Conservation (phyloP, 2,797 vertebrate species). For the Hafferia zeledoni region DNA sequence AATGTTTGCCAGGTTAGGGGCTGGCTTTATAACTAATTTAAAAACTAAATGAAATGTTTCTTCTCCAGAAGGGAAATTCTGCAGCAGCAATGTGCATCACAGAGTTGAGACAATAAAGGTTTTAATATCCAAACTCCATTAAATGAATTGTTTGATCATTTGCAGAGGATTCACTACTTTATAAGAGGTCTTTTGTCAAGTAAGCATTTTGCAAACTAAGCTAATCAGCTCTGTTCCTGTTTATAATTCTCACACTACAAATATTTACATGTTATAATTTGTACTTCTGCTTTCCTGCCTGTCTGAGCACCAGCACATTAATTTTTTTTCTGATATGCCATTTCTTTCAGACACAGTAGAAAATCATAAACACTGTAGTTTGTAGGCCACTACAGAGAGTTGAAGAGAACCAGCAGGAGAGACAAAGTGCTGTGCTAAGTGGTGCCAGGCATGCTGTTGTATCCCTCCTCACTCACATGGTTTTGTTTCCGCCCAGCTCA, state of each 20-base stretch:
- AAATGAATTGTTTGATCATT: slow-evolving; percentile 50
- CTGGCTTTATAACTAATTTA: not conserved
- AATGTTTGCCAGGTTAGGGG: not conserved
- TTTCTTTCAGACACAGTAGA: not conserved
- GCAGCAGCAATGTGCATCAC: not conserved
- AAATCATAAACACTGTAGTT: not conserved
- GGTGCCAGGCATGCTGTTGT: rapidly evolving
- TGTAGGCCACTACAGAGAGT: not conserved
- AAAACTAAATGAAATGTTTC: slow-evolving; percentile 7
- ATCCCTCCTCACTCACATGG: rapidly evolving
- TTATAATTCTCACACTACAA: slow-evolving; percentile 38
- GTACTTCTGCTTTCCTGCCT: slow-evolving; percentile 30
- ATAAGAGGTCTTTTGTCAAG: slow-evolving; percentile 52
- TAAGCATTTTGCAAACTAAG: slow-evolving; percentile 27
- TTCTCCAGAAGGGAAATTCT: not conserved
- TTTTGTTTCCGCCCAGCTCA: not conserved
- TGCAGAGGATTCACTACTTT: slow-evolving; percentile 51
- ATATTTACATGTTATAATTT: slow-evolving; percentile 50
- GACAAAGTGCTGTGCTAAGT: not conserved
- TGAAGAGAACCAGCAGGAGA: not conserved
- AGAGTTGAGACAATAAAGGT: slow-evolving; percentile 20
- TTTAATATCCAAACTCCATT: slow-evolving; percentile 1
- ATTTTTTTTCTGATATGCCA: not conserved
- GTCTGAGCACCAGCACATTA: not conserved
- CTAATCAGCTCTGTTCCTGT: slow-evolving; percentile 44